Base-by-base conservation (phyloP, 1,140 invertebrate genomes). In the Pogonomyrmex barbatus region DNA sequence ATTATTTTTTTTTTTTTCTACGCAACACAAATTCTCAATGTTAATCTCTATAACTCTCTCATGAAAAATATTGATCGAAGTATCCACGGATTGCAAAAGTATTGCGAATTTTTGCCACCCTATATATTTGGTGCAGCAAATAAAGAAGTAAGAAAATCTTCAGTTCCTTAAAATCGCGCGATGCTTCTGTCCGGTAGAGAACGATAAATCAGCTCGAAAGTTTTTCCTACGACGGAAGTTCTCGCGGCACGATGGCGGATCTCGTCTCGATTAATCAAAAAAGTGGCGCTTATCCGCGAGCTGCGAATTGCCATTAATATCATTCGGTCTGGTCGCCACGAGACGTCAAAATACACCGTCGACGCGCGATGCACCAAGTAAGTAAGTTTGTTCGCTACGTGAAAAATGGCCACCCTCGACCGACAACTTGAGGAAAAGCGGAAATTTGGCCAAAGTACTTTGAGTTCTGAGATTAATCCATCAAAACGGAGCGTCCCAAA, bases 251-350 rank as follows among this genome's bases (percentile, higher is more conserved):
- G 58, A 52, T 47, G 24, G 30, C 65, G 78, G 87, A 87, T 88
- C 82, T 68, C 65, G 73, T 89, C 77, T 88, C 88, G 88, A 89
- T 89, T 89, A 89, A 89, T 89, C 82, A 89, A 89, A 83, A 88
- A 83, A 88, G 54, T 63, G 24, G 14, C 82, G 65, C 54, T 67
- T 77, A 73, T 79, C 81, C 81, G 77, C 62, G 73, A 75, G 73
- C 39, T 36, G 65, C 50, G 87, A 77, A 89, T 89, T 88, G 84
- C 82, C 88, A 89, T 89, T 89, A 88, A 89, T 89, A 88, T 85
- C 82, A 56, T 70, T 83, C 52, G 87, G 47, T 75, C 54, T 60
- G 30, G 52, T 30, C 58, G 45, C 12, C 36, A 10, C 17, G 54
- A 33, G 56, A 83, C 14, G 79, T 83, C 79, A 70, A 73, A 73